Evolutionary conservation across 1,140 invertebrate species (phyloP).

Genomic region (Zaprionus kolodkinae): DNA sequence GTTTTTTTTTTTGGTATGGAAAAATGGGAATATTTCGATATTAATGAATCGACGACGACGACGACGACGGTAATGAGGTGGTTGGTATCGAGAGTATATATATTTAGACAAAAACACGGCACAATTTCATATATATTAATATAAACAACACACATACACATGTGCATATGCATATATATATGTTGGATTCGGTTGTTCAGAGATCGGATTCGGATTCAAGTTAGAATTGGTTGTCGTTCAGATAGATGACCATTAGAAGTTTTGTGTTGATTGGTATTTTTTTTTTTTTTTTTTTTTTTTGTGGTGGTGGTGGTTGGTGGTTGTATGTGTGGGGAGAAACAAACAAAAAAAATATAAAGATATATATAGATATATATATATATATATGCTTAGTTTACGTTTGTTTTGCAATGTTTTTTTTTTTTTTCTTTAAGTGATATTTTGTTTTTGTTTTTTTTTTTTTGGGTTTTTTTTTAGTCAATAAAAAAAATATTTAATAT

Average conservation of each 20-base stretch:
- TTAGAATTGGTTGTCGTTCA: conserved; percentile 55
- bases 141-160: conserved; percentile 27
- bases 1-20: conserved; percentile 42
- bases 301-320: conserved; percentile 43
- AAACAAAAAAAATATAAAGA: conserved; percentile 74
- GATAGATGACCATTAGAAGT: conserved; percentile 61
- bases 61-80: conserved; percentile 1
- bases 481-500: conserved; percentile 50
- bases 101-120: conserved; percentile 20
- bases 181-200: conserved; percentile 40
- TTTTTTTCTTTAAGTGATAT: conserved; percentile 50
- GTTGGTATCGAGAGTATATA: conserved; percentile 11
- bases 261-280: conserved; percentile 50
- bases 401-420: conserved; percentile 30
- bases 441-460: conserved; percentile 18
- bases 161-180: conserved; percentile 41
- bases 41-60: neutral
- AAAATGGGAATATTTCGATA: conserved; percentile 15
- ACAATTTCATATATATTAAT: neutral
- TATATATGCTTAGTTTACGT: conserved; percentile 64
- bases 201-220: conserved; percentile 36
- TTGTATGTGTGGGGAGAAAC: conserved; percentile 78
- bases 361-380: conserved; percentile 46
- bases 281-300: conserved; percentile 11
- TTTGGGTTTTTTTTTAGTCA: conserved; percentile 34